Base-by-base conservation (phyloP, 1,140 invertebrate genomes). In the Nebria ingens region DNA sequence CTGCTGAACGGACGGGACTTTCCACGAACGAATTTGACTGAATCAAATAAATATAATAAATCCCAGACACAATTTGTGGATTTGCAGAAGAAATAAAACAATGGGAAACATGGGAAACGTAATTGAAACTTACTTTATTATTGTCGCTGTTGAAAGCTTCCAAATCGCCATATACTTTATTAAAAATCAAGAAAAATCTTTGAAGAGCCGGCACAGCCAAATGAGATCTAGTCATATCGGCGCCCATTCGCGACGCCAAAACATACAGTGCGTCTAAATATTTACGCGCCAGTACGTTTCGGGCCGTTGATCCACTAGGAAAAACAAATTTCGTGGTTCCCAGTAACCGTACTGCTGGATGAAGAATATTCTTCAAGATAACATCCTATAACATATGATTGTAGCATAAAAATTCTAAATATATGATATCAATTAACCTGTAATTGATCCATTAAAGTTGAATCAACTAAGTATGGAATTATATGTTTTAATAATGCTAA, bases 131-230 rank as follows among this genome's bases (percentile, higher is more conserved):
- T 61, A 55, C 51, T 54, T 53, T 20, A 13, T 49, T 45, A 17
- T 45, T 45, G 15, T 45, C 40, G 15, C 15, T 45, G 17, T 17
- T 45, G 15, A 45, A 45, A 12, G 40, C 40, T 3, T 45, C 54
- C 15, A 55, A 55, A 58, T 56, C 22, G 19, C 57, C 53, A 19
- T 51, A 51, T 1, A 53, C 56, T 73, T 87, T 89, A 66, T 91
- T 87, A 68, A 96, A 96, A 6, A 85, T 82, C n/a, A 87, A 68
- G 68, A 96, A 94, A 67, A 93, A 93, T 49, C 83, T 77, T 67
- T 84, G 81, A 51, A 90, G 67, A 2, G 81, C 75, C 13, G 82
- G 79, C 45, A 88, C 79, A 1, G 81, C 84, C 19, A 94, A 72
- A 62, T 90, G 84, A 61, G 80, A 82, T 52, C 86, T 80, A 1